These are phyloP conservation scores for Apostichopus japonicus DNA, from an alignment of 35 echinoderm and acorn worm genomes.

Conservation along the genomic window DNA sequence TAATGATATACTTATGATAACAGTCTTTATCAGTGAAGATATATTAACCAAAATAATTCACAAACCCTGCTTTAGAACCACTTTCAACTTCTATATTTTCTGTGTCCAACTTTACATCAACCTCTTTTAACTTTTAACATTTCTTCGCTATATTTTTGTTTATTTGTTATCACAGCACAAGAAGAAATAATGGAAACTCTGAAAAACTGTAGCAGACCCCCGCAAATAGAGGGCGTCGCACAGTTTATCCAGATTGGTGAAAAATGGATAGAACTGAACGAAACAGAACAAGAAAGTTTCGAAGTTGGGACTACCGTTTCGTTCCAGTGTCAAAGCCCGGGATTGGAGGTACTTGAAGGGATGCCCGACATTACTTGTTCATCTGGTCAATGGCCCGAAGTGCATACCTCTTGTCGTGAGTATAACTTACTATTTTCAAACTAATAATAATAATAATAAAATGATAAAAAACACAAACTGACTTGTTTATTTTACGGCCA, in stretches of 20 bases:
- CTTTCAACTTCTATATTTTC: too few species aligned
- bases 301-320: not conserved
- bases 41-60: too few species aligned
- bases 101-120: too few species aligned
- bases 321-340: conserved; percentile 11
- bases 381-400: not conserved
- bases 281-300: not conserved
- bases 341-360: not conserved
- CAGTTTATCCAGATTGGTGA: not conserved
- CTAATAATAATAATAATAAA: too few species aligned
- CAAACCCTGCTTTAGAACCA: too few species aligned
- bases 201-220: not conserved
- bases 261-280: conserved; percentile 22
- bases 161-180: not conserved
- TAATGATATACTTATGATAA: too few species aligned
- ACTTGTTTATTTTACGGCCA: too few species aligned
- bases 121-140: too few species aligned
- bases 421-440: not conserved
- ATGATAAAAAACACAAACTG: too few species aligned
- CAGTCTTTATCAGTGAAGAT: too few species aligned
- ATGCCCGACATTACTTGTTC: not conserved
- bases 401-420: not conserved
- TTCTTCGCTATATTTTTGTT: too few species aligned
- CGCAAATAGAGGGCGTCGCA: not conserved
- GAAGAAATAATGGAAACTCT: not conserved